Evolutionary conservation across 2,797 vertebrate species (phyloP).

Genomic region (Rhabdophis nuchalis): DNA sequence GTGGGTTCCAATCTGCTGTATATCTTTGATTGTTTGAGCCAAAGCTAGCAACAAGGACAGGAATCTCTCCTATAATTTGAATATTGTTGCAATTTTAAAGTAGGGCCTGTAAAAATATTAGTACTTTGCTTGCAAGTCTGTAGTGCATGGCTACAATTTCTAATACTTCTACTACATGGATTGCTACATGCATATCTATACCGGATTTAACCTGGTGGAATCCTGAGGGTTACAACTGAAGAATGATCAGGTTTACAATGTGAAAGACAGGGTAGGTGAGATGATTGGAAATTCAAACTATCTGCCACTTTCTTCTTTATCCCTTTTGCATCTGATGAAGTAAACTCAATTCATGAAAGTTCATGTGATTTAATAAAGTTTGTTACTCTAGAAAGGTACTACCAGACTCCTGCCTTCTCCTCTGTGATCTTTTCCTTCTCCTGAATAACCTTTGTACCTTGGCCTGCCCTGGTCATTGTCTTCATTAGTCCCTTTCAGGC

Average conservation of each 20-base stretch:
- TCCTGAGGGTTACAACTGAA: not conserved
- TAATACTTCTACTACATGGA: not conserved
- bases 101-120: not conserved
- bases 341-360: not conserved
- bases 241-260: not conserved
- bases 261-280: not conserved
- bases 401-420: not conserved
- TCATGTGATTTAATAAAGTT: not conserved
- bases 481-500: not conserved
- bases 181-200: not conserved
- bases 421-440: not conserved
- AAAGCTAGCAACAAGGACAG: not conserved
- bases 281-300: not conserved
- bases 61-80: not conserved
- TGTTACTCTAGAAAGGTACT: not conserved
- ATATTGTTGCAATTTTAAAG: not conserved
- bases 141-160: not conserved
- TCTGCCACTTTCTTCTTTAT: not conserved
- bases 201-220: not conserved
- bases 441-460: not conserved
- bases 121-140: not conserved
- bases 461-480: not conserved
- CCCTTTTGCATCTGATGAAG: not conserved
- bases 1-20: not conserved
- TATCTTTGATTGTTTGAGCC: not conserved